Evolutionary conservation across 2,797 vertebrate genomes (phyloP).

Genomic region (Hippoglossus hippoglossus): DNA sequence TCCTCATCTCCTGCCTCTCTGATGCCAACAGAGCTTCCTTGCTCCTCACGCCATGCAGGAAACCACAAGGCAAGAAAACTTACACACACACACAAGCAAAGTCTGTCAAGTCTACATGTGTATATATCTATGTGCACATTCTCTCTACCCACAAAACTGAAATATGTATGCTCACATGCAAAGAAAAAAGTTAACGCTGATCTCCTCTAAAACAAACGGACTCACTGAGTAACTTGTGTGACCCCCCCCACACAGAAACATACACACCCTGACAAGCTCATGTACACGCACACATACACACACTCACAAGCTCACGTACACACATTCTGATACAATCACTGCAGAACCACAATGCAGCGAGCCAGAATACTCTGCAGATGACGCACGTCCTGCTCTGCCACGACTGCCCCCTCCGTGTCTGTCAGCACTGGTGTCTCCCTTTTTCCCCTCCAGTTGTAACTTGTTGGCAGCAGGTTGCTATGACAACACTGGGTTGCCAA

Average conservation of each 20-base stretch:
- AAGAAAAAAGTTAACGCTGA: background rate
- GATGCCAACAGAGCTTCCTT: slow-evolving; percentile 34
- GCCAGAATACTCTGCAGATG: slow-evolving; percentile 33
- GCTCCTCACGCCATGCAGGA: background rate
- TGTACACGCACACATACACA: background rate
- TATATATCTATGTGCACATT: background rate
- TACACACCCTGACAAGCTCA: background rate
- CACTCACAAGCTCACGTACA: slow-evolving; percentile 10
- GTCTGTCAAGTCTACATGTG: background rate
- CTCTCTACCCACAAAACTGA: background rate
- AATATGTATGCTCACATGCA: background rate
- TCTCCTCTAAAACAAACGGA: slow-evolving; percentile 9
- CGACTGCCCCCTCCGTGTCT: slow-evolving; percentile 12
- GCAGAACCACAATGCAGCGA: background rate
- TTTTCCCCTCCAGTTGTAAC: slow-evolving; percentile 47
- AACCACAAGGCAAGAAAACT: background rate
- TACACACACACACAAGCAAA: background rate
- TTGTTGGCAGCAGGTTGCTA: slow-evolving; percentile 63
- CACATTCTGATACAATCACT: slow-evolving; percentile 20
- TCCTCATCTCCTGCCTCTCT: background rate
- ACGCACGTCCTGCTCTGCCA: slow-evolving; percentile 40
- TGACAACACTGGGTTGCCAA: slow-evolving; percentile 58
- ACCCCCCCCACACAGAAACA: background rate
- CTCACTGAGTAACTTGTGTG: background rate
- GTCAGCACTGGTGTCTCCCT: slow-evolving; percentile 52